These are phyloP conservation scores for Hormaphis cornu DNA, from an alignment of 1,140 invertebrate species.

Conservation along the genomic window DNA sequence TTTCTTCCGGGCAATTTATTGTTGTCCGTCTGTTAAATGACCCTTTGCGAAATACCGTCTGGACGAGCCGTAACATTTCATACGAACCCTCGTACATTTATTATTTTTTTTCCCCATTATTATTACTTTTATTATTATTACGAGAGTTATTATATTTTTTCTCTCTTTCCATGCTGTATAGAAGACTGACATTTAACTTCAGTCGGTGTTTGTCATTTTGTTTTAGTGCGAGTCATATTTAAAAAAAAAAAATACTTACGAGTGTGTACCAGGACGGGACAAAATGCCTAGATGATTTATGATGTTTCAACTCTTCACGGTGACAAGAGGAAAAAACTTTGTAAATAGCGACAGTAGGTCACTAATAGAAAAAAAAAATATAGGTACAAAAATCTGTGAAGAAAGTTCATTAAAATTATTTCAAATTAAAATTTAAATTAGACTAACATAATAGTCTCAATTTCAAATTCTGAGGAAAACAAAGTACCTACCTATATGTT, in stretches of 20 bases:
- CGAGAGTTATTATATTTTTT: conserved; percentile 20
- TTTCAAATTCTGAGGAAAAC: too few relatives aligned
- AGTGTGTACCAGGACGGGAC: not conserved
- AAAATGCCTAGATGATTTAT: conserved; percentile 4
- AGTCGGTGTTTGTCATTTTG: not conserved
- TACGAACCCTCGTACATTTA: conserved; percentile 20
- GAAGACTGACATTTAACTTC: conserved; percentile 12
- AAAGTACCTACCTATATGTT: too few relatives aligned
- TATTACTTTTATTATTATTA: too few relatives aligned
- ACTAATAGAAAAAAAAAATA: too few relatives aligned
- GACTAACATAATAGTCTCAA: too few relatives aligned
- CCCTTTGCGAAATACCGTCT: conserved; percentile 17
- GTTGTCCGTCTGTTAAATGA: conserved; percentile 27
- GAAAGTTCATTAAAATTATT: too few relatives aligned
- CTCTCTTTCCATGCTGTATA: not conserved
- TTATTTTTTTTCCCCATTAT: too few relatives aligned
- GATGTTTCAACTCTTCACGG: not conserved
- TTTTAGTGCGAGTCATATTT: not conserved
- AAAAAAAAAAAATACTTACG: conserved; percentile 8
- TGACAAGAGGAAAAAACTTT: not conserved
- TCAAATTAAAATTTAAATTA: too few relatives aligned
- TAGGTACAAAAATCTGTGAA: too few relatives aligned
- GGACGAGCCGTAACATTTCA: conserved; percentile 29
- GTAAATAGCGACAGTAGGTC: not conserved
- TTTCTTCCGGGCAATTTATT: conserved; percentile 28